Evolutionary conservation across 1,140 invertebrate genomes (phyloP), one percentile per base, ranked within the genome.

Genomic region (Zaprionus africanus): DNA sequence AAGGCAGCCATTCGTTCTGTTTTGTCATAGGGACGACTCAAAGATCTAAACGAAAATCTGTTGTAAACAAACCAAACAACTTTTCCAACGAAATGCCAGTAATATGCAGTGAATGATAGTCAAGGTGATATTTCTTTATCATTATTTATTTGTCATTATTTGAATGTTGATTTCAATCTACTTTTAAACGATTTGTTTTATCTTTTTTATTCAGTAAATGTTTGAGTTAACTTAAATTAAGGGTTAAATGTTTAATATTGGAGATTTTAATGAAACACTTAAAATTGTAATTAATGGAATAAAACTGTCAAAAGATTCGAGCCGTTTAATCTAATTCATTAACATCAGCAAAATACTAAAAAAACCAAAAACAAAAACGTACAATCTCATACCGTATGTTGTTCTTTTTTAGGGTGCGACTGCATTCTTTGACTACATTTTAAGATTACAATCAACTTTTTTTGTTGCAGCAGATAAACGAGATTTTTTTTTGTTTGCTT

Each of bases 201-300:
- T 46, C 12, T 46, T 17, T 34, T 36, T 34, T 22, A 28, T 70
- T 77, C 67, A 64, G 72, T 72, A 43, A 64, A 72, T 22, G 22
- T 22, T 22, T 2, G 22, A 22, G 2, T 22, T 22, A 22, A 22
- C 22, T 70, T 77, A 70, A 67, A 76, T 72, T 49, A 64, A 72
- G 56, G 76, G 62, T 62, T 66, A 56, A 86, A 86, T 38, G 15
- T 7, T 71, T 79, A 82, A 67, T 66, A 68, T 62, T 63, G 71
- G 76, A 65, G 41, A 46, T 67, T 86, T 85, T 86, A 85, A 85
- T 86, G 82, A 82, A 82, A 43, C 82, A 66, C 76, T 58, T 79
- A 72, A 77, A 49, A 87, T 88, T 86, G 83, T 82, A 77, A 71
- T 88, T 88, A 87, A 87, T 87, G 70, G 34, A 83, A 59, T 65